Conservation (phyloP, 1,140 invertebrate genomes). For the Glossosoma conforme region DNA sequence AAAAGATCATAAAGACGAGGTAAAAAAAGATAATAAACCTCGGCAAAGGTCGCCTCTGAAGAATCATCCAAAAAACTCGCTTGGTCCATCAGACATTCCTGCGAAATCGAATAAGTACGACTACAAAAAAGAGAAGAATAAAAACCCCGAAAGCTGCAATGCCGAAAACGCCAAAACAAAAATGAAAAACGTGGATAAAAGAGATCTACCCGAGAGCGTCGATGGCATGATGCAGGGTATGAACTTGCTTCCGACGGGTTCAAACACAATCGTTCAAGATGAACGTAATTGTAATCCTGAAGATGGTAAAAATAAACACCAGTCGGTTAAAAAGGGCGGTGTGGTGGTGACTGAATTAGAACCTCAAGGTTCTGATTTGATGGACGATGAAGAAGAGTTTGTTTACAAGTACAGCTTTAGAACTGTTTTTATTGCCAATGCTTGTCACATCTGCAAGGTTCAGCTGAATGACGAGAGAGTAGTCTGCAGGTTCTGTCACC, state of each 20-base stretch:
- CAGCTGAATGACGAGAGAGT: slow-evolving; percentile 37
- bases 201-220: slow-evolving; percentile 2
- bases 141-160: slow-evolving; percentile 35
- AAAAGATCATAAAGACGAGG: background rate
- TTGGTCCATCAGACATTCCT: slow-evolving; percentile 49
- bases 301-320: too few species aligned
- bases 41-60: slow-evolving; percentile 18
- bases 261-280: too few species aligned
- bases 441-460: slow-evolving; percentile 45
- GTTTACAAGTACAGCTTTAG: slow-evolving; percentile 50
- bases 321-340: too few species aligned
- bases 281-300: too few species aligned
- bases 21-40: slow-evolving; percentile 15
- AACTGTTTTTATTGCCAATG: slow-evolving; percentile 44
- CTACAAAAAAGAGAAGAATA: slow-evolving; percentile 50
- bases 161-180: slow-evolving; percentile 41
- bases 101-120: slow-evolving; percentile 50
- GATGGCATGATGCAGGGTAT: background rate
- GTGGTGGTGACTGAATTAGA: too few species aligned
- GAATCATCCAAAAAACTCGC: slow-evolving; percentile 48
- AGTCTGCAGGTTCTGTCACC: slow-evolving; percentile 43
- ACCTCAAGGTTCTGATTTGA: background rate
- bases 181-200: slow-evolving; percentile 38
- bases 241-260: background rate
- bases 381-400: slow-evolving; percentile 38